These are phyloP conservation scores for Calosoma granatense DNA, from an alignment of 1,140 invertebrate species.

Conservation along the genomic window DNA sequence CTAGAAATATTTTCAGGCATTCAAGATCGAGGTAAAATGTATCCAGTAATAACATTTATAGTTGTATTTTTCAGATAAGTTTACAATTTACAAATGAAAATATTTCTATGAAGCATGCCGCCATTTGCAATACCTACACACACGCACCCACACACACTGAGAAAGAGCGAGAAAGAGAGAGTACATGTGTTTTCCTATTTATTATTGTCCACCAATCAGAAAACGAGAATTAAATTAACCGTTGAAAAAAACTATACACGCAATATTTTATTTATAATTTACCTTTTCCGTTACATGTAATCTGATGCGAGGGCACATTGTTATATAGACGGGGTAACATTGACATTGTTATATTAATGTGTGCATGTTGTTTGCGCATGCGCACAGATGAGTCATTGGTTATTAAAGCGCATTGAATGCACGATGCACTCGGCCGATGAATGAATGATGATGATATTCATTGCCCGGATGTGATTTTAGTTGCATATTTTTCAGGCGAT, in stretches of 20 bases:
- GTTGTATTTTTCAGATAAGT: no score
- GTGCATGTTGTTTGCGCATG: background rate
- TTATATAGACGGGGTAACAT: background rate
- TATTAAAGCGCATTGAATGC: background rate
- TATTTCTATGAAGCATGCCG: no score
- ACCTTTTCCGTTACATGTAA: background rate
- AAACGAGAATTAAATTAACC: background rate
- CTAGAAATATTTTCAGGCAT: no score
- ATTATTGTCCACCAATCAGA: background rate
- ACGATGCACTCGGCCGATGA: background rate
- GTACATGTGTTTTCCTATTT: no score
- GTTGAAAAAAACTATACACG: background rate
- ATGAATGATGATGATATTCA: background rate
- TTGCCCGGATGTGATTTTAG: background rate
- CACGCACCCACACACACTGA: no score
- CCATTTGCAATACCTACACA: no score
- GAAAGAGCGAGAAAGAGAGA: no score
- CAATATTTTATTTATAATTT: background rate
- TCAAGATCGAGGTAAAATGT: no score
- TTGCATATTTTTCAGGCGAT: constrained; percentile 15
- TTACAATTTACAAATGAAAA: no score
- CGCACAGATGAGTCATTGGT: background rate
- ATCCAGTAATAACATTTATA: no score
- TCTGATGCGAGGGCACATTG: no score
- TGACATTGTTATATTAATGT: no score